Conservation (phyloP, 2,888 invertebrate species). For the Mimas tiliae region DNA sequence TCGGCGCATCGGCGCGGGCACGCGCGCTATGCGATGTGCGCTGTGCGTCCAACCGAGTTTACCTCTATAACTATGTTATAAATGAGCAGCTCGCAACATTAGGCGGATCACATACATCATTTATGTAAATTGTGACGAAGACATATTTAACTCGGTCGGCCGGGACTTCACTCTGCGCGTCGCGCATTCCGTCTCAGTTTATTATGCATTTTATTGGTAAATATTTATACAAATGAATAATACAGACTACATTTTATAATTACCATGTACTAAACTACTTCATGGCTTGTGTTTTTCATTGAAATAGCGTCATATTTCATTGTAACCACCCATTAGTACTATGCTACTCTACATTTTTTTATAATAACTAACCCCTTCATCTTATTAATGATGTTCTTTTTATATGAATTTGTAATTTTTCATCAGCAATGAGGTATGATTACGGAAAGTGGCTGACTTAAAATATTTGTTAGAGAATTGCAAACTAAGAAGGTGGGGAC, state of each 20-base stretch:
- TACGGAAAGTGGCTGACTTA: neutral
- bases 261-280: constrained; percentile 6
- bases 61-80: constrained; percentile 73
- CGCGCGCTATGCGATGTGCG: constrained; percentile 78
- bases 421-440: neutral
- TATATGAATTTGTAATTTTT: neutral
- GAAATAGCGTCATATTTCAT: neutral
- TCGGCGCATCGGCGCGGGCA: constrained; percentile 71
- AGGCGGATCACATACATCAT: constrained; percentile 83
- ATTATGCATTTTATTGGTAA: constrained; percentile 10
- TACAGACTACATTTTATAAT: constrained; percentile 10
- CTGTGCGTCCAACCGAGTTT: constrained; percentile 68
- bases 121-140: constrained; percentile 85
- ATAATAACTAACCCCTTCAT: neutral
- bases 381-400: neutral
- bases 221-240: constrained; percentile 1
- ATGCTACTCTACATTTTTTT: neutral
- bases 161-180: constrained; percentile 77
- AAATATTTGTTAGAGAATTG: neutral
- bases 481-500: neutral
- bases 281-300: neutral
- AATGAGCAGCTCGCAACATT: constrained; percentile 79
- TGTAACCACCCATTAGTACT: neutral
- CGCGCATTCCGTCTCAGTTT: constrained; percentile 65
- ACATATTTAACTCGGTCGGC: constrained; percentile 77